Conservation (phyloP, 2,888 invertebrate genomes). For the Syritta pipiens region DNA sequence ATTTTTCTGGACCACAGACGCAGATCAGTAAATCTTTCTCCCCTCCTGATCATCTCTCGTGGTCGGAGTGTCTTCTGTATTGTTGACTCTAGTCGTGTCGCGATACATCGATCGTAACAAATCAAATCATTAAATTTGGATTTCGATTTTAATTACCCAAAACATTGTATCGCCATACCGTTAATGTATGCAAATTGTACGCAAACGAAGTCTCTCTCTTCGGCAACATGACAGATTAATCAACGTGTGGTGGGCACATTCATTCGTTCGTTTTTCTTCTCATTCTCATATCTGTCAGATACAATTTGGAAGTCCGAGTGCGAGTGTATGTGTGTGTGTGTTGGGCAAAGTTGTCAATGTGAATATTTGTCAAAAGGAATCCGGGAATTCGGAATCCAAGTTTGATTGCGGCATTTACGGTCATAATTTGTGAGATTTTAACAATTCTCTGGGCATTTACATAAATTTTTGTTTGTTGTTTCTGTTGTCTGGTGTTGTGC, state of each 20-base stretch:
- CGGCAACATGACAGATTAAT: conserved; percentile 43
- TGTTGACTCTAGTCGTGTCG: too few species aligned
- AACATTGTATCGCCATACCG: conserved; percentile 45
- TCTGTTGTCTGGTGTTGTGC: too few species aligned
- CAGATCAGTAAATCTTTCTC: conserved; percentile 33
- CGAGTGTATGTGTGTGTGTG: background rate
- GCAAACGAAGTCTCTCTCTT: conserved; percentile 29
- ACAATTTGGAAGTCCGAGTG: background rate
- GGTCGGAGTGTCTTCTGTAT: too few species aligned
- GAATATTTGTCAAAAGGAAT: conserved; percentile 55
- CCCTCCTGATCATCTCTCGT: conserved; percentile 43
- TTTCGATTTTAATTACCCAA: conserved; percentile 60
- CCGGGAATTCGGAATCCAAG: too few species aligned
- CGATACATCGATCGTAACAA: conserved; percentile 37
- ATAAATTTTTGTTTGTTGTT: conserved; percentile 11
- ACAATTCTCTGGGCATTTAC: conserved; percentile 36
- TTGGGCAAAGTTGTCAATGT: conserved; percentile 27
- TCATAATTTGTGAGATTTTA: conserved; percentile 43
- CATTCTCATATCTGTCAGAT: conserved; percentile 10
- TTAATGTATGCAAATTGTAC: conserved; percentile 61
- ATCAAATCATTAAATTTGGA: conserved; percentile 54
- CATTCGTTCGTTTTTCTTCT: background rate
- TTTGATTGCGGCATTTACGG: conserved; percentile 29
- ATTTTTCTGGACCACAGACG: conserved; percentile 29
- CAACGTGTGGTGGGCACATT: conserved; percentile 10